phyloP scores from a whole-genome alignment of 2,113 vertebrate species.

The Petromus typicus region DNA sequence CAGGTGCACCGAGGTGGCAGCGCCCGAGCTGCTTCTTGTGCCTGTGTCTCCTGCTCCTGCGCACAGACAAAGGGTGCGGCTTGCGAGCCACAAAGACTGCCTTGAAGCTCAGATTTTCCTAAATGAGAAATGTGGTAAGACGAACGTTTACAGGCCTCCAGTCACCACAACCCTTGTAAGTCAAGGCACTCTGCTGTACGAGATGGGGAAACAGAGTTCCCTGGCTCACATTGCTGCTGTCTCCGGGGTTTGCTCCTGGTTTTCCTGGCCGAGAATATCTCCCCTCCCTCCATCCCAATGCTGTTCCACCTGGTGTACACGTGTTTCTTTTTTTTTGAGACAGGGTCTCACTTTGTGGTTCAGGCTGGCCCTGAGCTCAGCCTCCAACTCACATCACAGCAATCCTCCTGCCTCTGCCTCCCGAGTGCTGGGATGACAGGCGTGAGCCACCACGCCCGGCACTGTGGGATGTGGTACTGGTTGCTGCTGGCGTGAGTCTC shows the following conservation, averaged over 20 bases:
- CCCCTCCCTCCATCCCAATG: neutral
- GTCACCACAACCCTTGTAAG: constrained; percentile 3
- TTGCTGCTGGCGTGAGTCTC: too few species aligned
- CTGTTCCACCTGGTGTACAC: rapidly evolving
- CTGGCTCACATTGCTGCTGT: neutral
- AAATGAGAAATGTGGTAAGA: neutral
- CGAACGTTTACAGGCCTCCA: neutral
- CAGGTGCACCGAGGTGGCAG: neutral
- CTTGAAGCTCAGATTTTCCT: neutral
- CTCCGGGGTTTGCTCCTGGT: neutral
- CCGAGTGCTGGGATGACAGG: too few species aligned
- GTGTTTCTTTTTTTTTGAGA: too few species aligned
- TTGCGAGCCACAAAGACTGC: neutral
- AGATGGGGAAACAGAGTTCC: neutral
- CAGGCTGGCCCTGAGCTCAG: too few species aligned
- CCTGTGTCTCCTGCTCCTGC: constrained; percentile 52
- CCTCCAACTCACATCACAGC: too few species aligned
- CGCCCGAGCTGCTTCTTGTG: rapidly evolving
- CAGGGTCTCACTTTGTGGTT: too few species aligned
- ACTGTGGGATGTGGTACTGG: too few species aligned
- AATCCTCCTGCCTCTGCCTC: too few species aligned
- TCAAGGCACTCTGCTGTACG: neutral
- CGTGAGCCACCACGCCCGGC: too few species aligned
- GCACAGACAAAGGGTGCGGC: neutral
- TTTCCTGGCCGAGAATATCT: neutral